Base-by-base conservation (phyloP, 1,140 invertebrate species). In the Lysiphlebus fabarum region DNA sequence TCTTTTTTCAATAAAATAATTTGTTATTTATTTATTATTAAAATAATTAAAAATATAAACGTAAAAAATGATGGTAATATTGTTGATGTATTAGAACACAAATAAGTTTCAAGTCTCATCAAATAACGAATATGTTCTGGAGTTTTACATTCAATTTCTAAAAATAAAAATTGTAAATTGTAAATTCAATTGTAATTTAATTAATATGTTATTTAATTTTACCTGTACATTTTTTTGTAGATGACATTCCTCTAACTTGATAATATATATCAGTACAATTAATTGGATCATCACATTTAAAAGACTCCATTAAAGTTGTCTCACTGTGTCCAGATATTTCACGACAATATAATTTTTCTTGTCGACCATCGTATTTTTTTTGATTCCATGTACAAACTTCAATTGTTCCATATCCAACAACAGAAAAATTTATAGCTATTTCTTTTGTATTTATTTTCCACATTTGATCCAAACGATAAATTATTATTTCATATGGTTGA, bases 101-200 rank as follows among this genome's bases (percentile, higher is more conserved):
- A 33, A 4, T 56, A 26, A 58, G 57, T 66, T 62, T 68, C 60
- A 6, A 62, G 62, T 42, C 69, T 62, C 41, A 73, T 55, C 5
- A 71, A 67, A 26, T 62, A 73, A 61, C 70, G 67, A 14, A 73
- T 67, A 61, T 74, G 64, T 41, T 74, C 63, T 2, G 70, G 73
- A 33, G 61, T 56, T 56, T 44, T 64, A 44, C 70, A 73, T 10
- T 68, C 67, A 10, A 72, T 65, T 61, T 73, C 70, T 72, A 45
- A 41, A 68, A 69, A 38, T 8, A 12, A 56, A 47, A 43, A 40
- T n/a, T n/a, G n/a, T 50, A 54, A 36, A 57, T 48, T 62, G 4
- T 41, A 38, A 58, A 14, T 4, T n/a, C n/a, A 34, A 14, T 36
- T 38, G 7, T 10, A 56, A 42, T 44, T 43, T 7, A 26, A 50